Conservation (phyloP, 1,140 invertebrate species). For the Drosophila sproati region DNA sequence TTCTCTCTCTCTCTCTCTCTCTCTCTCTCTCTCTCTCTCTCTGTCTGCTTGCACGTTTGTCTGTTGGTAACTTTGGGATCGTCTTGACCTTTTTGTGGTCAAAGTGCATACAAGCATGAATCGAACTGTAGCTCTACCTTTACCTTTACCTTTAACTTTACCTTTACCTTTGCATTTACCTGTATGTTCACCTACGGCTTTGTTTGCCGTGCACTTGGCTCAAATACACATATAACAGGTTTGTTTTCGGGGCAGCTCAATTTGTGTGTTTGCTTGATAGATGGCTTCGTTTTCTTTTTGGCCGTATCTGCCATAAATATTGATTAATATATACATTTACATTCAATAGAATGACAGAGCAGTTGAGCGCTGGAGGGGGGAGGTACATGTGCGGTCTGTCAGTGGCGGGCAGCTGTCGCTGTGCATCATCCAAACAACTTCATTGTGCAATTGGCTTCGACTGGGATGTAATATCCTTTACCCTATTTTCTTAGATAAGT, state of each 20-base stretch:
- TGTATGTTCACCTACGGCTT: constrained; percentile 24
- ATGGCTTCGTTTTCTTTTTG: constrained; percentile 51
- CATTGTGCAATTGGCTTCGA: constrained; percentile 66
- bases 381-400: background rate
- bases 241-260: constrained; percentile 50
- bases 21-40: background rate
- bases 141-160: constrained; percentile 32
- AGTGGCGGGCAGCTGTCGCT: constrained; percentile 58
- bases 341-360: constrained; percentile 43
- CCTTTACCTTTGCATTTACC: constrained; percentile 27
- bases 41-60: constrained; percentile 32
- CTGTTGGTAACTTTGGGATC: constrained; percentile 58
- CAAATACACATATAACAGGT: constrained; percentile 57
- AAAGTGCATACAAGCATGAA: constrained; percentile 82
- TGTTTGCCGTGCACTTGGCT: constrained; percentile 61
- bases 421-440: constrained; percentile 73
- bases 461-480: constrained; percentile 22
- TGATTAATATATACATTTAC: constrained; percentile 80
- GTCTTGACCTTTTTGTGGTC: constrained; percentile 81
- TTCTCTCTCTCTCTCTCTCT: background rate
- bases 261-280: constrained; percentile 62
- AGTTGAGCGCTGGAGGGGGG: background rate
- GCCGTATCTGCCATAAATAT: constrained; percentile 70
- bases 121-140: constrained; percentile 52
- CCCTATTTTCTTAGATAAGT: constrained; percentile 34